phyloP scores from a whole-genome alignment of 2,113 vertebrate genomes.

The Limnothrissa miodon region DNA sequence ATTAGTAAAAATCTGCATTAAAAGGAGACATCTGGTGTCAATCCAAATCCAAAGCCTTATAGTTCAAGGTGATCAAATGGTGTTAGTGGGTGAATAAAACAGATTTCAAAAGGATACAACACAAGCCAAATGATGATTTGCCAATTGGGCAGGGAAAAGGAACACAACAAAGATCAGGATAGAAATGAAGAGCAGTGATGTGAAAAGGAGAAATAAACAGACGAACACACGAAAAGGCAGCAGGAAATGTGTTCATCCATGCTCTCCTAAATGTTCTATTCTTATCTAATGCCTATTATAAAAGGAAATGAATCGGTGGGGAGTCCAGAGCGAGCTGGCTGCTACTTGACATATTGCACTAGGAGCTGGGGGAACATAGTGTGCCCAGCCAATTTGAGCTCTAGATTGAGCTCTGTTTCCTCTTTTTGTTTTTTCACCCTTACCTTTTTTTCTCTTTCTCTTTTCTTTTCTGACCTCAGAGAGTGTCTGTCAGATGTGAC shows the following conservation, averaged over 20 bases:
- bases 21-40: too few species aligned
- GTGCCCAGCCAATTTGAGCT: slow-evolving; percentile 43
- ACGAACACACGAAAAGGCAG: not conserved
- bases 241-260: not conserved
- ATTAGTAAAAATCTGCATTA: not conserved
- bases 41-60: too few species aligned
- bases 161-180: not conserved
- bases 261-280: slow-evolving; percentile 4
- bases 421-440: too few species aligned
- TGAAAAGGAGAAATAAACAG: not conserved
- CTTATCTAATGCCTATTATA: slow-evolving; percentile 21
- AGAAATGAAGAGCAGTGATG: not conserved
- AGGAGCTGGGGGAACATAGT: slow-evolving; percentile 39
- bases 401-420: slow-evolving; percentile 38
- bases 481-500: slow-evolving; percentile 44
- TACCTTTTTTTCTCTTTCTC: too few species aligned
- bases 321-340: slow-evolving; percentile 2
- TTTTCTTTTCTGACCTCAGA: slow-evolving; percentile 31
- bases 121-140: too few species aligned
- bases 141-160: slow-evolving; percentile 1
- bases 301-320: slow-evolving; percentile 13
- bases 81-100: too few species aligned
- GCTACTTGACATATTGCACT: slow-evolving; percentile 46
- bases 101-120: too few species aligned
- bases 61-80: too few species aligned